Evolutionary conservation across 2,797 vertebrate species (phyloP), one percentile per base, ranked within the genome.

Genomic region (Acropternis orthonyx): DNA sequence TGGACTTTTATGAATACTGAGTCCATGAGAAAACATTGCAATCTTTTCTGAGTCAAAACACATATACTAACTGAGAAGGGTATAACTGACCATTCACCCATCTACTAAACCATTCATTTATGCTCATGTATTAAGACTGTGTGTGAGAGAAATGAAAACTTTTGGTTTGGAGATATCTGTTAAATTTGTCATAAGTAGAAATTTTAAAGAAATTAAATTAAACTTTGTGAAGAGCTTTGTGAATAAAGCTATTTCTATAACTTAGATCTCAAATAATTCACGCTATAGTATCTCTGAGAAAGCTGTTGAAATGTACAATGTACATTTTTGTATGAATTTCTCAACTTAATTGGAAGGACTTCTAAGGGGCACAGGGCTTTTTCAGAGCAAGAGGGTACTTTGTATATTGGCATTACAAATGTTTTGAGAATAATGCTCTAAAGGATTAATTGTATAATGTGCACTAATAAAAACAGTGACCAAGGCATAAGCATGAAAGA

Each of bases 401-500:
- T 39, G 8, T 13, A n/a, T 36, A 65, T 58, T 69, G 32, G 17
- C 56, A 63, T 59, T 69, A 36, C 55, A 82, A 86, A 84, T 61
- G 39, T 87, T 88, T 89, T 76, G 39, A 80, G 37, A 89, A 58
- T 5, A 73, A 27, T 17, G 12, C 4, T 97, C 44, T 56, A 74
- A 94, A 86, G 18, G 14, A 80, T 80, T 85, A 88, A 66, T 41
- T 84, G 51, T 78, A 36, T 36, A n/a, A 17, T 32, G 17, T 34
- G 10, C 17, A 80, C 24, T 61, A 85, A 71, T 56, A 65, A 76
- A 79, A 92, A 41, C n/a, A 69, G 14, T 79, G 7, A 65, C 32
- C 51, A 92, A 93, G 43, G 36, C 58, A 88, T 65, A 85, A 93
- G 83, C 48, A 78, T 59, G 43, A 85, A 92, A 72, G 61, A 85